Evolutionary conservation across 1,140 invertebrate genomes (phyloP), one percentile per base, ranked within the genome.

Genomic region (Parapsyche elsis): DNA sequence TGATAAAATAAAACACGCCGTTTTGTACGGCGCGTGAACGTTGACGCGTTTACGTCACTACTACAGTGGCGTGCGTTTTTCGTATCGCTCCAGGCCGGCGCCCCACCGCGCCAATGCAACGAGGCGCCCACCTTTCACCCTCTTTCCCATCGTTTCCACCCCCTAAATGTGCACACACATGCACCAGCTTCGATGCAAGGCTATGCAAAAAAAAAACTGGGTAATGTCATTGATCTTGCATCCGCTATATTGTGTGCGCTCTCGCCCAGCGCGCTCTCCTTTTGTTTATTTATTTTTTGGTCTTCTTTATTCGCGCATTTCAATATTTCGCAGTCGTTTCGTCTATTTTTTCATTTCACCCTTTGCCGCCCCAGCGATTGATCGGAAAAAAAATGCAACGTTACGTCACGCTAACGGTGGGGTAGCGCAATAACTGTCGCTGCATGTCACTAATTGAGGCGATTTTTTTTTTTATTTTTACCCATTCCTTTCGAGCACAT

Each of bases 161-260:
- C 21, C 21, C 67, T 44, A 78, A 14, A 57, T 59, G 73, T 14
- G 57, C 59, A 78, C 64, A 74, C 49, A 46, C 75, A 78, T 26
- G 67, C 49, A 45, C 19, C 70, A n/a, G 64, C 16, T 46, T 73
- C 73, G 67, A 9, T 83, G 82, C 82, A 83, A 81, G 78, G 82
- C 82, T 81, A 78, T 81, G 80, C 82, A 78, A 74, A 73, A 80
- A 83, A 81, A 82, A 67, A 83, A 83, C 67, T 83, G 82, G 82
- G 82, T 83, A 77, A 83, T 83, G 82, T 83, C 82, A 83, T 83
- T 83, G 82, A 83, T 83, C 82, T 83, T 83, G 81, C 81, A 73
- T 57, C 70, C 78, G 75, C 38, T 14, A 61, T 71, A 57, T 79
- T 76, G 38, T 67, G 49, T 53, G 49, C 64, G 21, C 24, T 24